These are phyloP conservation scores for Zhengitettix transpicula DNA, from an alignment of 2,888 invertebrate genomes.

Conservation along the genomic window DNA sequence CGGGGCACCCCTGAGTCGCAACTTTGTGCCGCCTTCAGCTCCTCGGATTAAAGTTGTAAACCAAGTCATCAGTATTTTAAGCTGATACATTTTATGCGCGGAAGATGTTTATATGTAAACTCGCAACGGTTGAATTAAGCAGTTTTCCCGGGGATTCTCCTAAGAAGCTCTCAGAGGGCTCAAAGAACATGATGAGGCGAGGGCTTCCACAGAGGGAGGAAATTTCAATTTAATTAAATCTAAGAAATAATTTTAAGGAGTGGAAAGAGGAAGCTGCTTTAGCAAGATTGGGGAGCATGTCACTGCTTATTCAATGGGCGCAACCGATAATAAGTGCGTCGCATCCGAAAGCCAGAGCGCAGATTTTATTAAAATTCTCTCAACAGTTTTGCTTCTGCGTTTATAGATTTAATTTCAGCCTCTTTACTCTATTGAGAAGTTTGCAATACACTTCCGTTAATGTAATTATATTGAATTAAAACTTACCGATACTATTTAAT, in stretches of 20 bases:
- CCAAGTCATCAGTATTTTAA: neutral
- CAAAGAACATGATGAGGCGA: neutral
- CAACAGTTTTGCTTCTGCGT: no score
- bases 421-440: no score
- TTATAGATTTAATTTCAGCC: no score
- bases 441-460: no score
- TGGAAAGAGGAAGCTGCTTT: neutral
- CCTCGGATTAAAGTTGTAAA: neutral
- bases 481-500: no score
- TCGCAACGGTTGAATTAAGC: neutral
- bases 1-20: neutral
- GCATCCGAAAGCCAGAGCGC: no score
- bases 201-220: neutral
- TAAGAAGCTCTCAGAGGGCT: neutral
- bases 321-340: no score
- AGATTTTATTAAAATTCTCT: no score
- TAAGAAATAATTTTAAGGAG: neutral
- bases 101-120: neutral
- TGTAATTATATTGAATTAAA: no score
- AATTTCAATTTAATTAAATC: neutral
- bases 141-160: neutral
- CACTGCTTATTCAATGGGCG: no score
- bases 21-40: neutral
- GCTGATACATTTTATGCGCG: neutral
- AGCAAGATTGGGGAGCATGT: no score